Percentiles rank a stretch among this genome's conserved stretches.
These are phyloP conservation scores for Coptotermes formosanus DNA, from an alignment of 1,140 invertebrate species.

Conservation along the genomic window DNA sequence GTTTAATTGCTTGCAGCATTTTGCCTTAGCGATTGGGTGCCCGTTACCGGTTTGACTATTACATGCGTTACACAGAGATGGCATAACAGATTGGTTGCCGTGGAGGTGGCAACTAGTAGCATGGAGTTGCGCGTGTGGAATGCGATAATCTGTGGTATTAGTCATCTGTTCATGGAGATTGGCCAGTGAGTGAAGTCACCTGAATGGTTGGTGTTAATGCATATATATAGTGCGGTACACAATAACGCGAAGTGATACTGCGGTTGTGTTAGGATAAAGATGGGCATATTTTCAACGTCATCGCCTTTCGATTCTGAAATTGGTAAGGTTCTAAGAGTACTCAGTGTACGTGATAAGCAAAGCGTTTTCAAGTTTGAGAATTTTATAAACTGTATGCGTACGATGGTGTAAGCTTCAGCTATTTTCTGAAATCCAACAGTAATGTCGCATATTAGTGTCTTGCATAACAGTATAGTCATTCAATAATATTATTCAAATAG, in stretches of 20 bases:
- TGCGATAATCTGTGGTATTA: background rate
- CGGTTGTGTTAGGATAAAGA: background rate
- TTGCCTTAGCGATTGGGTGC: no score
- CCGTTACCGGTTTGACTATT: no score
- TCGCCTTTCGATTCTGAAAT: constrained; percentile 26
- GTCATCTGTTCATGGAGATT: background rate
- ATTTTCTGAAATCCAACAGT: no score
- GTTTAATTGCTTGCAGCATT: no score
- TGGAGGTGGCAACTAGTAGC: no score
- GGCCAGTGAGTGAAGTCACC: background rate
- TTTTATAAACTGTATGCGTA: background rate
- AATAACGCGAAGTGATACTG: background rate
- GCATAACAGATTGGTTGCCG: no score
- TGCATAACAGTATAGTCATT: no score
- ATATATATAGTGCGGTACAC: background rate
- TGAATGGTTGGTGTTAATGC: background rate
- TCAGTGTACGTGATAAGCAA: background rate
- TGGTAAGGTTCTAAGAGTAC: constrained; percentile 9
- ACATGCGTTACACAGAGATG: no score
- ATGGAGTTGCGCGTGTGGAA: no score
- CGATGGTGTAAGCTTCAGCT: no score
- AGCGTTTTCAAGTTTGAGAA: background rate
- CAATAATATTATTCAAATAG: no score
- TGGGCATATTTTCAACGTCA: constrained; percentile 22
- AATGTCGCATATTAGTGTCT: no score